Evolutionary conservation across 2,888 invertebrate genomes (phyloP).

Genomic region (Ariolimax columbianus): DNA sequence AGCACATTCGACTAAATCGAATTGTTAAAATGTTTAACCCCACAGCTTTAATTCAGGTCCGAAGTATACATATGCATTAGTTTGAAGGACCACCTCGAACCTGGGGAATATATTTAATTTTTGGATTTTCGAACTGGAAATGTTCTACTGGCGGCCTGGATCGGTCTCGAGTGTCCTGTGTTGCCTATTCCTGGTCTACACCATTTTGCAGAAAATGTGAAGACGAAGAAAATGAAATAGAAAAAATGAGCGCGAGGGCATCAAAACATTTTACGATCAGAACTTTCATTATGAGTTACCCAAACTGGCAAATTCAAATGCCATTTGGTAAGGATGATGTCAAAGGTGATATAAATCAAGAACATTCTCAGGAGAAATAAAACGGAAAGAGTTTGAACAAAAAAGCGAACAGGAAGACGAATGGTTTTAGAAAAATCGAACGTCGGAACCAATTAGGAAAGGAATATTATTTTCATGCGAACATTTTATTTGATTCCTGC

Average conservation of each 20-base stretch:
- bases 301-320: neutral
- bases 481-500: slow-evolving; percentile 13
- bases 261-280: neutral
- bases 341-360: slow-evolving; percentile 25
- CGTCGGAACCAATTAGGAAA: slow-evolving; percentile 11
- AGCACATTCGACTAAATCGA: no score
- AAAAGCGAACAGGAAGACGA: slow-evolving; percentile 20
- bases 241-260: neutral
- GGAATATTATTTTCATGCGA: slow-evolving; percentile 20
- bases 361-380: neutral
- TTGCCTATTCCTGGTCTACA: no score
- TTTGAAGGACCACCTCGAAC: no score
- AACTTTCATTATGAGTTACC: neutral
- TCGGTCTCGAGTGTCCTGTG: no score
- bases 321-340: slow-evolving; percentile 22
- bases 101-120: no score
- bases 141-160: no score
- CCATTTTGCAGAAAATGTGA: no score
- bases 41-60: no score
- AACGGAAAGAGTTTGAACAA: neutral
- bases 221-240: neutral
- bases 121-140: no score
- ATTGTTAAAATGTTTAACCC: no score
- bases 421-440: slow-evolving; percentile 5
- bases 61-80: no score